These are phyloP conservation scores for Helarctos malayanus DNA, from an alignment of 2,797 vertebrate species.

Conservation along the genomic window DNA sequence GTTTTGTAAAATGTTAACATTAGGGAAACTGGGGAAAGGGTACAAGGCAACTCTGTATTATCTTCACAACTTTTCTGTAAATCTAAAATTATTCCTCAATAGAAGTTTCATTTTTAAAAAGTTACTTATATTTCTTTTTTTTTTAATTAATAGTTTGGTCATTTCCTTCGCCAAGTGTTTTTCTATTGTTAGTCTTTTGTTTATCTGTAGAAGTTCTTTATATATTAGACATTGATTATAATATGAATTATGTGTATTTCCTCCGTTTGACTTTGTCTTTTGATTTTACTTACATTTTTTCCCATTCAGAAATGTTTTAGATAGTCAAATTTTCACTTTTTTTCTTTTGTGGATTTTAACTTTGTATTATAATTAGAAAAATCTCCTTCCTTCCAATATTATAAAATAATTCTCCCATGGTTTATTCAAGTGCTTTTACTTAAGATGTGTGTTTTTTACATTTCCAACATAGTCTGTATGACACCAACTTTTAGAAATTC, in stretches of 20 bases:
- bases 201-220: not conserved
- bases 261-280: not conserved
- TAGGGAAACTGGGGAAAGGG: not conserved
- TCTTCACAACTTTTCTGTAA: not conserved
- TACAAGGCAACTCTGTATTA: not conserved
- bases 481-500: not conserved
- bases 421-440: not conserved
- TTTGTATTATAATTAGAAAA: not conserved
- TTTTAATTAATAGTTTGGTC: not conserved
- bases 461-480: not conserved
- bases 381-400: not conserved
- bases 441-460: not conserved
- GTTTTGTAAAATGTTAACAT: not conserved
- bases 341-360: not conserved
- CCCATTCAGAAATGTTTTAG: slow-evolving; percentile 13
- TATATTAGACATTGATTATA: not conserved
- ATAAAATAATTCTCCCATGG: not conserved
- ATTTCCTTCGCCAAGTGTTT: not conserved
- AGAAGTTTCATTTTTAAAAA: not conserved
- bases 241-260: not conserved
- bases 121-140: not conserved
- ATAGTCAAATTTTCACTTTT: not conserved
- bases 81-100: not conserved
- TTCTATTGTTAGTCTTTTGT: not conserved
- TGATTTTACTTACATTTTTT: not conserved